These are phyloP conservation scores for Bombus confusus DNA, from an alignment of 1,140 invertebrate genomes.

Conservation along the genomic window DNA sequence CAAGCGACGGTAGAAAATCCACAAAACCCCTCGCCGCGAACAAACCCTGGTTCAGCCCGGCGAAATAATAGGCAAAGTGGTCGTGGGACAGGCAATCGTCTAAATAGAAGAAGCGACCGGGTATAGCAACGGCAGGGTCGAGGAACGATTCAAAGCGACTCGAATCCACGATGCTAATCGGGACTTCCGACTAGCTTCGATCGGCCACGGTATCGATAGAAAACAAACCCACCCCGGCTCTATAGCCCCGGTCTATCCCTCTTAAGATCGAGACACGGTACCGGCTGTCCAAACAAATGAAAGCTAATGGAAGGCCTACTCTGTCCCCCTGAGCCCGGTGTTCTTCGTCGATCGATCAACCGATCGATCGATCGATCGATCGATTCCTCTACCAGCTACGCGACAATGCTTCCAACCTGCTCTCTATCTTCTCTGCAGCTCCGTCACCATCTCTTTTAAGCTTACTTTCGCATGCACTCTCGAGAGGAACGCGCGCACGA, in stretches of 20 bases:
- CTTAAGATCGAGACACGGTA: slow-evolving; percentile 67
- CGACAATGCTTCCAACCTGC: neutral
- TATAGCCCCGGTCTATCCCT: slow-evolving; percentile 16
- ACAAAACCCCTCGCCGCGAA: neutral
- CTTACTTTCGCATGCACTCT: slow-evolving; percentile 36
- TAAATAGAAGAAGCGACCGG: slow-evolving; percentile 33
- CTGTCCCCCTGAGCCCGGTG: slow-evolving; percentile 25
- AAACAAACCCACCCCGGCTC: slow-evolving; percentile 56
- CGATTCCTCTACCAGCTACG: neutral
- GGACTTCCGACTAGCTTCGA: slow-evolving; percentile 59
- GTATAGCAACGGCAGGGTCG: neutral
- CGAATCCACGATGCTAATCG: slow-evolving; percentile 67
- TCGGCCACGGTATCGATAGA: slow-evolving; percentile 59
- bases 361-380: neutral
- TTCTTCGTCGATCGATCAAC: slow-evolving; percentile 43
- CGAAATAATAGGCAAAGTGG: slow-evolving; percentile 37
- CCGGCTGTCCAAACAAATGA: slow-evolving; percentile 71
- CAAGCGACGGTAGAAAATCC: neutral
- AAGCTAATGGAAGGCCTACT: slow-evolving; percentile 69
- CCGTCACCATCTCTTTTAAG: slow-evolving; percentile 11
- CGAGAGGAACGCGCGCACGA: neutral
- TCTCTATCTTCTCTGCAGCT: neutral
- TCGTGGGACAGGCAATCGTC: slow-evolving; percentile 40
- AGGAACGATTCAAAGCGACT: slow-evolving; percentile 29
- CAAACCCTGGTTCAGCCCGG: neutral